These are phyloP conservation scores for Silvanus unidentatus DNA, from an alignment of 2,888 invertebrate genomes.

Conservation along the genomic window DNA sequence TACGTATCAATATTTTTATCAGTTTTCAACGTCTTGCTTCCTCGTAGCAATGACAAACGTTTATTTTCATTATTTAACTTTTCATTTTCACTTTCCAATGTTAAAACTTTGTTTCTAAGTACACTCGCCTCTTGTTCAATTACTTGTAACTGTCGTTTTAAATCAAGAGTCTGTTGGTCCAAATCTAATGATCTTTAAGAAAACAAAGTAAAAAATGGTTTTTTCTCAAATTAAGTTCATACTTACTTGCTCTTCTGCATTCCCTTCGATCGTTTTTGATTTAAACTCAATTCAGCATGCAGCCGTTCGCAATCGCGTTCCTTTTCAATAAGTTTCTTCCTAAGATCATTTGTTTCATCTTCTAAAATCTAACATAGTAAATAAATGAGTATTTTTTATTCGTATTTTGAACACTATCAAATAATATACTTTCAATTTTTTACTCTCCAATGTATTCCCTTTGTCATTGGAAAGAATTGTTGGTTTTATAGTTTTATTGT, in stretches of 20 bases:
- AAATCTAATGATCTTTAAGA: constrained; percentile 54
- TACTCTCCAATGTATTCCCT: constrained; percentile 54
- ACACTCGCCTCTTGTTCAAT: constrained; percentile 72
- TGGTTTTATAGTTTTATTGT: constrained; percentile 38
- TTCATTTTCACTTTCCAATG: constrained; percentile 70
- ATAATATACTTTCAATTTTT: constrained; percentile 56
- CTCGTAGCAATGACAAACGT: constrained; percentile 57
- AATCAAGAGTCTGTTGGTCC: constrained; percentile 61
- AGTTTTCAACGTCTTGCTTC: constrained; percentile 50
- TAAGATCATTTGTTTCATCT: constrained; percentile 67
- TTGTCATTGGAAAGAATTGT: constrained; percentile 36
- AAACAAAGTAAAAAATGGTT: constrained; percentile 10
- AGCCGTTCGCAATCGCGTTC: constrained; percentile 75
- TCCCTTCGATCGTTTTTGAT: constrained; percentile 55
- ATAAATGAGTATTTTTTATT: constrained; percentile 29
- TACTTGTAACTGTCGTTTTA: constrained; percentile 68
- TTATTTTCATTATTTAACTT: constrained; percentile 69
- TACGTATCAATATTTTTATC: constrained; percentile 56
- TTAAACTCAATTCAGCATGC: constrained; percentile 62
- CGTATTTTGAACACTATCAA: not conserved
- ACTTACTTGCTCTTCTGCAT: constrained; percentile 61
- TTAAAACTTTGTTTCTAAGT: constrained; percentile 61
- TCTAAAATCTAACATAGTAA: constrained; percentile 53
- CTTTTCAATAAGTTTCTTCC: constrained; percentile 74
- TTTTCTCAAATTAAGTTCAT: not conserved